phyloP scores from a whole-genome alignment of 2,888 invertebrate genomes.

The Agriotes lineatus region DNA sequence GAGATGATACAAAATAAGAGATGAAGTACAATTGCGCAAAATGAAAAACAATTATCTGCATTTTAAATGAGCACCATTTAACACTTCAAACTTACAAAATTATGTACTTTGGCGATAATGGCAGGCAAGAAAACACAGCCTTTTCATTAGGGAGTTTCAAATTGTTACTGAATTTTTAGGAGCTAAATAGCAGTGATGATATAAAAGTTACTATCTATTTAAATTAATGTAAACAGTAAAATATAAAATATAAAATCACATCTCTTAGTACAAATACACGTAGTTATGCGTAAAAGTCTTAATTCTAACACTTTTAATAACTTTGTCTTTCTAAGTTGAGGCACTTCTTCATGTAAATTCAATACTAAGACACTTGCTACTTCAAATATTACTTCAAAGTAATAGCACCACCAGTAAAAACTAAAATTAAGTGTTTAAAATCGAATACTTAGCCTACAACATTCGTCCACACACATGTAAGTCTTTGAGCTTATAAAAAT shows the following conservation, averaged over 20 bases:
- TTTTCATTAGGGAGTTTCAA: background rate
- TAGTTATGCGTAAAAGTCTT: no score
- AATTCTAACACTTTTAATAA: background rate
- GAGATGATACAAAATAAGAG: no score
- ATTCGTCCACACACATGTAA: no score
- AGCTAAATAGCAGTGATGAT: background rate
- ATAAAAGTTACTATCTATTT: no score
- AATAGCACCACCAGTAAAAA: slow-evolving; percentile 20
- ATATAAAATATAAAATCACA: background rate
- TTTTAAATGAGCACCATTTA: background rate
- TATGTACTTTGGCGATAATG: slow-evolving; percentile 32
- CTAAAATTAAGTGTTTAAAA: background rate
- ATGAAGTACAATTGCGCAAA: no score
- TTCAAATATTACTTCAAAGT: background rate
- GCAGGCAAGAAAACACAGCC: slow-evolving; percentile 42
- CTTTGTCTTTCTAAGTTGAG: background rate
- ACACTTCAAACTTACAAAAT: slow-evolving; percentile 1
- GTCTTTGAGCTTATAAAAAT: no score
- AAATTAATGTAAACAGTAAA: background rate
- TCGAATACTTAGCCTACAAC: background rate
- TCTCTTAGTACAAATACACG: no score
- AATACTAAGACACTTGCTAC: background rate
- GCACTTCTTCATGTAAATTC: background rate
- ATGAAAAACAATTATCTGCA: background rate
- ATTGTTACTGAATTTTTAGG: background rate